Conservation (phyloP, 2,797 vertebrate genomes). For the Brachymystax lenok region DNA sequence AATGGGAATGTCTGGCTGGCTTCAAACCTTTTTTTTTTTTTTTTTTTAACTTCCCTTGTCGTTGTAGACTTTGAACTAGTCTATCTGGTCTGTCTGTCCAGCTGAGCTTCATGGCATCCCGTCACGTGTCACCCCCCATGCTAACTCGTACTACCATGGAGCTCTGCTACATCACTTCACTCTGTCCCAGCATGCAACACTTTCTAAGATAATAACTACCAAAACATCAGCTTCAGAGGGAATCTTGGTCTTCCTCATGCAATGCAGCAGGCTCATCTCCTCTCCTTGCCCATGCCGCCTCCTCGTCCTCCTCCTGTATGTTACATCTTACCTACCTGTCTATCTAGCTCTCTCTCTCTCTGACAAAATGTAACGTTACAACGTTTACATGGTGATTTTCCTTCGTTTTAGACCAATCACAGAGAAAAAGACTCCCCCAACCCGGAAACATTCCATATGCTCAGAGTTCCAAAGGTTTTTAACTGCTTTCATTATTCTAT, state of each 20-base stretch:
- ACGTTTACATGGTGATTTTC: conserved; percentile 91
- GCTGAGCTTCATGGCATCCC: conserved; percentile 60
- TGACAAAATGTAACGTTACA: conserved; percentile 66
- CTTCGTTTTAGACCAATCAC: conserved; percentile 99
- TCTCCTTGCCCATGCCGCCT: conserved; percentile 55
- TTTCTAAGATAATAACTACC: conserved; percentile 67
- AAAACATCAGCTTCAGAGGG: conserved; percentile 78
- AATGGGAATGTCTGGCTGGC: conserved; percentile 67
- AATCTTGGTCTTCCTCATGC: conserved; percentile 68
- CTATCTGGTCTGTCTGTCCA: conserved; percentile 14
- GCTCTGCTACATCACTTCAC: conserved; percentile 61
- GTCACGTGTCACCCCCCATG: conserved; percentile 50
- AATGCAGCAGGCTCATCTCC: conserved; percentile 42
- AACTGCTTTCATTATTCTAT: conserved; percentile 82
- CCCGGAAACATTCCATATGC: conserved; percentile 99
- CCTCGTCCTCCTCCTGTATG: conserved; percentile 55
- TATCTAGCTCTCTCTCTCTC: conserved; percentile 57
- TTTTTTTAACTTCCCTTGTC: conserved; percentile 6
- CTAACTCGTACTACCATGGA: conserved; percentile 33
- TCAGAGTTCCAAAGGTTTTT: conserved; percentile 98
- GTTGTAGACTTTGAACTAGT: conserved; percentile 31
- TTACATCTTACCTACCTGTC: conserved; percentile 52
- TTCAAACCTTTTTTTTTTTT: conserved; percentile 26
- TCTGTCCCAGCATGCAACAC: conserved; percentile 78
- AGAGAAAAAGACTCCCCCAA: conserved; percentile 99